phyloP scores from a whole-genome alignment of 2,797 vertebrate genomes.

The Avahi laniger region DNA sequence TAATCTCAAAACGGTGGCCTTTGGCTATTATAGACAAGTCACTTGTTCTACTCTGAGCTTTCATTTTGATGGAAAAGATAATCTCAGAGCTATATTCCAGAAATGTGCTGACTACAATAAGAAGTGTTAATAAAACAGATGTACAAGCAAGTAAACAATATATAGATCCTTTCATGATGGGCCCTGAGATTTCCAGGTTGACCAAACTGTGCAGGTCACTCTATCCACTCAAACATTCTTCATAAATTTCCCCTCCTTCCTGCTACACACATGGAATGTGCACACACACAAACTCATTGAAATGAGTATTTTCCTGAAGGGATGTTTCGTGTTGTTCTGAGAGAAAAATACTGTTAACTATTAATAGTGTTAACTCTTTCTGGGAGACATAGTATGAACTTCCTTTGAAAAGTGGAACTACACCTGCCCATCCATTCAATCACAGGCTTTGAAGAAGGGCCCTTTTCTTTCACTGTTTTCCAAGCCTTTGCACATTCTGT shows the following conservation, averaged over 20 bases:
- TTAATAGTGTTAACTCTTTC: background rate
- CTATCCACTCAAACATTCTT: background rate
- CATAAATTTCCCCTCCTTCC: background rate
- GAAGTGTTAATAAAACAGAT: background rate
- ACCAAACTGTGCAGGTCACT: background rate
- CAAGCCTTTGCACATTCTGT: background rate
- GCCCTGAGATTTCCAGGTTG: background rate
- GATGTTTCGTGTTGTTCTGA: background rate
- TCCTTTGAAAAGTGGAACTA: background rate
- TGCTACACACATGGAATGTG: background rate
- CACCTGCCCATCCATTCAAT: background rate
- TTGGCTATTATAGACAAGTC: background rate
- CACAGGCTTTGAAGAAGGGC: background rate
- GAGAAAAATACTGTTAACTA: background rate
- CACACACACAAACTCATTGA: background rate
- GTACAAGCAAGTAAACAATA: background rate
- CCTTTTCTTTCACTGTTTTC: background rate
- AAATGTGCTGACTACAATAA: background rate
- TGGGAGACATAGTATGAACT: background rate
- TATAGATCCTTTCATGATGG: background rate
- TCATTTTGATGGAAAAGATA: background rate
- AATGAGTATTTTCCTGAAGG: background rate
- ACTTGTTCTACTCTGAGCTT: background rate
- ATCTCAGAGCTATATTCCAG: background rate
- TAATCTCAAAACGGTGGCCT: background rate